Evolutionary conservation across 1,140 invertebrate species (phyloP), one percentile per base, ranked within the genome.

Genomic region (Lepidurus packardi): DNA sequence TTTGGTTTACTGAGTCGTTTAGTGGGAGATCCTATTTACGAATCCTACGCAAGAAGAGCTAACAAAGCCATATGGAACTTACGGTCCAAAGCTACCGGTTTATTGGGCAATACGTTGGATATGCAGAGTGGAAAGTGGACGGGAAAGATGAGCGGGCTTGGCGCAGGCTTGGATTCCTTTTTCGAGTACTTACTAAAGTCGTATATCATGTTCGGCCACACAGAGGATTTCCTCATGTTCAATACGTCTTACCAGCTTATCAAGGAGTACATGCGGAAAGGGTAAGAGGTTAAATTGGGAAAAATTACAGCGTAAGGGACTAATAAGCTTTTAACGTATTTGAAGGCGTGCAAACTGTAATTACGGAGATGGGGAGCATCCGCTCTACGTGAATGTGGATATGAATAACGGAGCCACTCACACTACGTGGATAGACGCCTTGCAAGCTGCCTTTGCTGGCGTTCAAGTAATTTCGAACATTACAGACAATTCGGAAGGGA

Each of bases 321-420:
- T 34, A 34, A 34, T 34, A 34, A 34, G 16, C 13, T 65, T 65
- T 9, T 65, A 11, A n/a, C 21, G 0, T 65, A n/a, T 16, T 7
- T 65, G 53, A 65, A 87, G 89, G 53, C 82, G 90, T 73, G 79
- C 83, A 73, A 83, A 89, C 75, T 91, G 90, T 82, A 90, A 90
- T 81, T 82, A 85, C 76, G 90, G 89, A 3, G 82, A 83, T 78
- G 91, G 91, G 7, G 87, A 88, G 81, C 89, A 89, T 82, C 91
- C 91, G 21, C 83, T 92, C 7, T 92, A 90, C 85, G 89, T 91
- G 0, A 92, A 92, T 86, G 91, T 91, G 3, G 88, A 92, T 82
- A 91, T 92, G 89, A 85, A 86, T 73, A 90, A 87, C 83, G 91
- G 91, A 13, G 86, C 86, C 42, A 87, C 88, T 10, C 82, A 87